Base-by-base conservation (phyloP, 2,113 vertebrate species). In the Chauna torquata region DNA sequence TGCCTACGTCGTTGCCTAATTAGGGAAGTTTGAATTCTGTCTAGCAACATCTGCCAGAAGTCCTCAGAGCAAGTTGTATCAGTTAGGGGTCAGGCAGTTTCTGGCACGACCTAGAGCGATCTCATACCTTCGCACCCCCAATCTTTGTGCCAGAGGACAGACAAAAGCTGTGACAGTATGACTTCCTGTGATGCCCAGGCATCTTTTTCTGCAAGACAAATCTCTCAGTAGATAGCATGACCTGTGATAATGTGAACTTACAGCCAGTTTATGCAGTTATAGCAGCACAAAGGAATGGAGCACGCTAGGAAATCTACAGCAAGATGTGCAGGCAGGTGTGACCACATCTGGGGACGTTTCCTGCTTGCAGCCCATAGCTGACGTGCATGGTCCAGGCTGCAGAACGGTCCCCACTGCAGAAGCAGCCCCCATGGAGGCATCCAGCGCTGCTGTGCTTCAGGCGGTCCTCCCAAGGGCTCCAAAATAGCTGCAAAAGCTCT, bases 331-430 rank as follows among this genome's bases (percentile, higher is more conserved):
- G 40, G 58, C 40, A 24, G 30, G n/a, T 19, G 36, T 54, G n/a
- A 57, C 34, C 54, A 5, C 20, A 1, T 38, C 0, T 2, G 2
- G 30, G 68, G 50, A 50, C 0, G 1, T 22, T 40, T 59, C 13
- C 77, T 81, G 80, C 80, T 49, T 32, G 50, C 72, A 40, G 9
- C 4, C 24, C 5, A 2, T 4, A 20, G 57, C 66, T 2, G 2
- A n/a, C 8, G 5, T 12, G 10, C 7, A 3, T 34, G 20, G 19
- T 8, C 16, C 64, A 44, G 52, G 64, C 8, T 61, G 66, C 50
- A 68, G 47, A 27, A 13, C 1, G 5, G 24, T 64, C 20, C 58
- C 27, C 9, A 5, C 42, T 1, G 8, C 62, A 38, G 75, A 42
- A 62, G 24, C 36, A 54, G 55, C 57, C 66, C 1, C 1, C 36